These are phyloP conservation scores for Microcebus jonahi DNA, from an alignment of 2,113 vertebrate genomes.

Conservation along the genomic window DNA sequence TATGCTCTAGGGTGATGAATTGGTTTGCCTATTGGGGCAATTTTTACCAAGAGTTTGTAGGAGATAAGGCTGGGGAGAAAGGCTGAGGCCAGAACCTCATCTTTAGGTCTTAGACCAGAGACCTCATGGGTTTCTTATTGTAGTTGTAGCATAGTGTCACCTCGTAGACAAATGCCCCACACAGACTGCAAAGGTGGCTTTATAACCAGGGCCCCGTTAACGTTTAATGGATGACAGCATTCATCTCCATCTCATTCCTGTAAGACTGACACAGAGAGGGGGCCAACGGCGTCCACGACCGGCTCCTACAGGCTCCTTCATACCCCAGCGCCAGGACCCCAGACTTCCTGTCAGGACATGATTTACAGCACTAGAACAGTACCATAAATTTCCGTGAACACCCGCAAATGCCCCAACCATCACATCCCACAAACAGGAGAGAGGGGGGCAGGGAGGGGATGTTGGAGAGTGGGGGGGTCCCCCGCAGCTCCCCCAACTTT, in stretches of 20 bases:
- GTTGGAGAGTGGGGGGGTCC: neutral
- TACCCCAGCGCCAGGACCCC: neutral
- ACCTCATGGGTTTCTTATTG: neutral
- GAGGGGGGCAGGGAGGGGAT: accelerated
- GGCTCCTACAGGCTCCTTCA: neutral
- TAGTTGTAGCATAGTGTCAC: neutral
- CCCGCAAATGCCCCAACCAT: neutral
- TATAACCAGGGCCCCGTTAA: neutral
- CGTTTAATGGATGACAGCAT: conserved; percentile 30
- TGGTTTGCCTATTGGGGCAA: neutral
- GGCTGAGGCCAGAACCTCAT: neutral
- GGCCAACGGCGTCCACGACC: neutral
- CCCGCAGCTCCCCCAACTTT: conserved; percentile 67
- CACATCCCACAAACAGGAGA: neutral
- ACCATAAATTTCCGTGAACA: conserved; percentile 49
- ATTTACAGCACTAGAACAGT: neutral
- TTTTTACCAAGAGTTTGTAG: neutral
- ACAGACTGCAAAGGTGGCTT: neutral
- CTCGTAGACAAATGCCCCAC: neutral
- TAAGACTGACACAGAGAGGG: neutral
- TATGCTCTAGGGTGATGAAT: neutral
- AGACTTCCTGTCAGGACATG: neutral
- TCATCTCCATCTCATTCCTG: neutral
- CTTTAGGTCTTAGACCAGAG: neutral
- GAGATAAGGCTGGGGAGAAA: neutral